phyloP scores from a whole-genome alignment of 2,888 invertebrate species.

The Cinara cedri region DNA sequence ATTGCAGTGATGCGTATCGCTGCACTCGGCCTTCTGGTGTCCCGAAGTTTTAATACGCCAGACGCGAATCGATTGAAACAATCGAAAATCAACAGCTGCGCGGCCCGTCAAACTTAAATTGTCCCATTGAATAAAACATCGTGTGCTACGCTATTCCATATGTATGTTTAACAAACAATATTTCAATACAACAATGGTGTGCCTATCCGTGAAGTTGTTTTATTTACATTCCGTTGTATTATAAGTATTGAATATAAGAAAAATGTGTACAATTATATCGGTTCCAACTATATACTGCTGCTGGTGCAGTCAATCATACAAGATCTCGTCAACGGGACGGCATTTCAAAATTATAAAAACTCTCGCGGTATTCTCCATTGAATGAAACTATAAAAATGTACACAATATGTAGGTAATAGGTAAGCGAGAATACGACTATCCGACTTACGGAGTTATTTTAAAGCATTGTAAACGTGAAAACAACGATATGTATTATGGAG shows the following conservation, averaged over 20 bases:
- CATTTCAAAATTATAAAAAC: not conserved
- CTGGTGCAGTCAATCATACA: not conserved
- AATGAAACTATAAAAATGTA: not conserved
- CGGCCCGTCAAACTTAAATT: slow-evolving; percentile 38
- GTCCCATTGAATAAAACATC: slow-evolving; percentile 30
- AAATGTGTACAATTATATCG: not conserved
- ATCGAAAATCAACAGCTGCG: slow-evolving; percentile 49
- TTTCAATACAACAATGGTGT: slow-evolving; percentile 40
- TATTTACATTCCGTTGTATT: slow-evolving; percentile 32
- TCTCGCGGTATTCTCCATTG: not conserved
- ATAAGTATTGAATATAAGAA: not conserved
- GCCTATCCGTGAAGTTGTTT: slow-evolving; percentile 18
- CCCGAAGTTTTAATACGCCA: slow-evolving; percentile 11
- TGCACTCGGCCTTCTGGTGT: slow-evolving; percentile 35
- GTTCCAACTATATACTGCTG: too few species aligned
- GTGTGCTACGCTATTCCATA: not conserved
- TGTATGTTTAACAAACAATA: slow-evolving; percentile 29
- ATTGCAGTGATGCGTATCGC: not conserved
- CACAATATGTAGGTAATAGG: not conserved
- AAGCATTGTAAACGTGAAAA: too few species aligned
- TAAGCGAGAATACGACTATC: not conserved
- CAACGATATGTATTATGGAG: too few species aligned
- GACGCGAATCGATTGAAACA: slow-evolving; percentile 42
- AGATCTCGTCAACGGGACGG: not conserved
- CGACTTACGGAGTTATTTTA: not conserved